These are phyloP conservation scores for Syngnathus scovelli DNA, from an alignment of 2,113 vertebrate genomes.

Conservation along the genomic window DNA sequence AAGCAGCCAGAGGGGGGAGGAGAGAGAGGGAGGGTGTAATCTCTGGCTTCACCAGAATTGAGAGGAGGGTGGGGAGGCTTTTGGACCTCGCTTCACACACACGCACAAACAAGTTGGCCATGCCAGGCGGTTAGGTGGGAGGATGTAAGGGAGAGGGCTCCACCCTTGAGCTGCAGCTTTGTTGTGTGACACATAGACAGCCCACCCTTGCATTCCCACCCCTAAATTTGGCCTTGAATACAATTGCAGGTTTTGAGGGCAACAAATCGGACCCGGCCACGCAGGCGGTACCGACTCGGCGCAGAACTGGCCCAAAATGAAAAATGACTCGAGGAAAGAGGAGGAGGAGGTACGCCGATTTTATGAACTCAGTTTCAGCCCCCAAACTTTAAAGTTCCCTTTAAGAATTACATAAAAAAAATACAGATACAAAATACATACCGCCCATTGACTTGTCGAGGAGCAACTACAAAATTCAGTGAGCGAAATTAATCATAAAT, in stretches of 20 bases:
- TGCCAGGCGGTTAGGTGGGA: conserved; percentile 66
- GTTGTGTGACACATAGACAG: conserved; percentile 68
- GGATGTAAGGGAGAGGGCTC: conserved; percentile 71
- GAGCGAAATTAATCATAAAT: no score
- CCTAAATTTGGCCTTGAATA: conserved; percentile 76
- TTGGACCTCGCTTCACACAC: conserved; percentile 44
- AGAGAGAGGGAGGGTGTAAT: conserved; percentile 52
- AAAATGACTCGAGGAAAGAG: conserved; percentile 30
- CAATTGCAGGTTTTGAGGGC: conserved; percentile 77
- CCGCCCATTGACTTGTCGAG: no score
- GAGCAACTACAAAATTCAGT: no score
- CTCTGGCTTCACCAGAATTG: conserved; percentile 47
- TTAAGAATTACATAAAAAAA: neutral
- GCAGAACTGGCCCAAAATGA: conserved; percentile 57
- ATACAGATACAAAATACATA: no score
- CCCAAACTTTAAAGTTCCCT: neutral
- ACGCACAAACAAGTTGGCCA: conserved; percentile 56
- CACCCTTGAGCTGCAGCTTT: conserved; percentile 71
- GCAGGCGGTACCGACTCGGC: conserved; percentile 36
- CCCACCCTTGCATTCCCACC: conserved; percentile 72
- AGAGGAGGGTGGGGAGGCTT: conserved; percentile 57
- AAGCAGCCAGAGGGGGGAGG: conserved; percentile 26
- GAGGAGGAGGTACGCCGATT: neutral
- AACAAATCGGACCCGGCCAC: conserved; percentile 64
- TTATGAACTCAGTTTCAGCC: neutral